Conservation (phyloP, 2,113 vertebrate species). For the Copsychus sechellarum region DNA sequence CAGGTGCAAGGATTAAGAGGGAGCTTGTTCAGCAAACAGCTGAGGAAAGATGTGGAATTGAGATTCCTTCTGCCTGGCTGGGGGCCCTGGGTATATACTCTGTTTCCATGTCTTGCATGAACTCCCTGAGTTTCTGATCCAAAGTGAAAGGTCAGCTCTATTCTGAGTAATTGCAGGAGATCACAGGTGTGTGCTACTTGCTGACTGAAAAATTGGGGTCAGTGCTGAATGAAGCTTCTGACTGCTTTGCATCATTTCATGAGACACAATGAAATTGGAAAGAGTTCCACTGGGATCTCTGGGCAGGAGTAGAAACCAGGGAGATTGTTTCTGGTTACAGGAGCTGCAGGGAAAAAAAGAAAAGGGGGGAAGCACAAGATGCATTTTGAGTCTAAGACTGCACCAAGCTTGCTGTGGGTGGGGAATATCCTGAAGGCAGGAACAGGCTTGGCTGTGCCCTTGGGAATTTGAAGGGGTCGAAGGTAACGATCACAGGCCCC, state of each 20-base stretch:
- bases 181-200: not conserved
- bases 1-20: not conserved
- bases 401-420: not conserved
- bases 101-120: not conserved
- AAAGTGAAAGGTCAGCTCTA: not conserved
- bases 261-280: not conserved
- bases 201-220: not conserved
- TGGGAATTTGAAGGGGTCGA: not conserved
- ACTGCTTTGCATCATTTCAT: not conserved
- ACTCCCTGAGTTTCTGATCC: not conserved
- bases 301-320: not conserved
- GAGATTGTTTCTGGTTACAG: not conserved
- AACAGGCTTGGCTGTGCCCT: not conserved
- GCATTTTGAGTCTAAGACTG: not conserved
- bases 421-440: not conserved
- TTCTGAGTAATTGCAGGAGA: not conserved
- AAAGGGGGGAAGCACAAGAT: fast-evolving
- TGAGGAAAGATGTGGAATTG: not conserved
- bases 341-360: not conserved
- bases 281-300: not conserved
- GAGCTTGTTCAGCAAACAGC: not conserved
- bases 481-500: not conserved
- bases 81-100: not conserved
- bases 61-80: not conserved
- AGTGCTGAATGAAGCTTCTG: not conserved